phyloP scores from a whole-genome alignment of 2,113 vertebrate species.

The Chaetorhynchus papuensis region DNA sequence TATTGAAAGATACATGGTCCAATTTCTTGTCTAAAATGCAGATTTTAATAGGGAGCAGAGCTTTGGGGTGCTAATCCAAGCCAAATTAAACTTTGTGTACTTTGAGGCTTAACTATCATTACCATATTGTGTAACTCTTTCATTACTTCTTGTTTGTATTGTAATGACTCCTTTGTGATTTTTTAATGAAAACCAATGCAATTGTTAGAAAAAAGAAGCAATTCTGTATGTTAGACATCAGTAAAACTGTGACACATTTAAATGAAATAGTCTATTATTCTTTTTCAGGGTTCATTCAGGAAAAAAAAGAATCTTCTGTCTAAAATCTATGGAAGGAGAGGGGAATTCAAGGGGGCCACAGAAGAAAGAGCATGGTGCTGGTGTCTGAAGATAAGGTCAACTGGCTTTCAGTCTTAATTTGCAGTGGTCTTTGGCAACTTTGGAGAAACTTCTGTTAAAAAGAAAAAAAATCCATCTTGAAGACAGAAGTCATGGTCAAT shows the following conservation, averaged over 20 bases:
- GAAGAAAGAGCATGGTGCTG: not conserved
- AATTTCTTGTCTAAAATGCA: constrained; percentile 30
- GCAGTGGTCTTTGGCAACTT: not conserved
- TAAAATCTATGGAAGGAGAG: not conserved
- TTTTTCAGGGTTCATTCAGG: not conserved
- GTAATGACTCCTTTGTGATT: not conserved
- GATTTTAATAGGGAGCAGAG: constrained; percentile 41
- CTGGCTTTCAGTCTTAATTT: not conserved
- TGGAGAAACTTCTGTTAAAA: not conserved
- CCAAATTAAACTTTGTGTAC: constrained; percentile 29
- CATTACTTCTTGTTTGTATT: not conserved
- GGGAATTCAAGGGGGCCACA: not conserved
- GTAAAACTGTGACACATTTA: not conserved
- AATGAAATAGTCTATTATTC: not conserved
- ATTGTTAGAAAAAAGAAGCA: not conserved
- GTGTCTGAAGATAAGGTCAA: not conserved
- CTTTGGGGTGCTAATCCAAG: constrained; percentile 12
- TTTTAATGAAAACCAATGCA: not conserved
- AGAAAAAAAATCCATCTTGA: not conserved
- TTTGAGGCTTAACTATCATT: not conserved
- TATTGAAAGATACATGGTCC: not conserved
- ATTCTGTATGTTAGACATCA: not conserved
- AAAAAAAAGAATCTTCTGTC: not conserved
- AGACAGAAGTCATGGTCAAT: not conserved
- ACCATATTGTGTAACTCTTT: not conserved